Percentiles rank a stretch among this genome's conserved stretches.
These are phyloP conservation scores for Smutsia temminckii DNA, from an alignment of 2,797 vertebrate species.

Conservation along the genomic window DNA sequence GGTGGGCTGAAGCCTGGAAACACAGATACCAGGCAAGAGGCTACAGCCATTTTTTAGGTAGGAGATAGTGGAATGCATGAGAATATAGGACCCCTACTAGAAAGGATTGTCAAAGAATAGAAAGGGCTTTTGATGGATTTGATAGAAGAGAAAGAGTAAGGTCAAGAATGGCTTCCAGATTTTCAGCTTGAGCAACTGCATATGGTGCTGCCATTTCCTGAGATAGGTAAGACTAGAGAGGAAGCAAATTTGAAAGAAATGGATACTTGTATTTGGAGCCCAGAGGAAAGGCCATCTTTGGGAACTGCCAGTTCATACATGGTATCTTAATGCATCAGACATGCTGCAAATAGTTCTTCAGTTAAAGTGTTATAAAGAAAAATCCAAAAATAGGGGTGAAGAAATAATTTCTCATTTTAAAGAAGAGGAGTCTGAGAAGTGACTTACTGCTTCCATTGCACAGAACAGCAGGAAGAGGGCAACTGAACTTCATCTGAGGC, in stretches of 20 bases:
- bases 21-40: background rate
- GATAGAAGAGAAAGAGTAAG: background rate
- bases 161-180: background rate
- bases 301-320: background rate
- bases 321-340: background rate
- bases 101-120: background rate
- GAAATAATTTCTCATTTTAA: background rate
- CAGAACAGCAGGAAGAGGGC: background rate
- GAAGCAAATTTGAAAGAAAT: background rate
- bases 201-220: background rate
- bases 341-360: background rate
- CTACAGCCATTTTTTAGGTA: background rate
- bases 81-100: background rate
- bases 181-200: background rate
- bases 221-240: background rate
- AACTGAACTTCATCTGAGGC: background rate
- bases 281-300: background rate
- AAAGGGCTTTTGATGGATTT: background rate
- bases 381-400: background rate
- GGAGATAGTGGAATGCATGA: background rate
- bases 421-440: background rate
- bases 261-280: background rate
- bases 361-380: background rate
- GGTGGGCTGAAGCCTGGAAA: background rate
- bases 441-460: background rate